A percentile compares a stretch with the other conserved stretches of the same genome.
Evolutionary conservation across 2,113 vertebrate genomes (phyloP).

Genomic region (Opisthocomus hoazin): DNA sequence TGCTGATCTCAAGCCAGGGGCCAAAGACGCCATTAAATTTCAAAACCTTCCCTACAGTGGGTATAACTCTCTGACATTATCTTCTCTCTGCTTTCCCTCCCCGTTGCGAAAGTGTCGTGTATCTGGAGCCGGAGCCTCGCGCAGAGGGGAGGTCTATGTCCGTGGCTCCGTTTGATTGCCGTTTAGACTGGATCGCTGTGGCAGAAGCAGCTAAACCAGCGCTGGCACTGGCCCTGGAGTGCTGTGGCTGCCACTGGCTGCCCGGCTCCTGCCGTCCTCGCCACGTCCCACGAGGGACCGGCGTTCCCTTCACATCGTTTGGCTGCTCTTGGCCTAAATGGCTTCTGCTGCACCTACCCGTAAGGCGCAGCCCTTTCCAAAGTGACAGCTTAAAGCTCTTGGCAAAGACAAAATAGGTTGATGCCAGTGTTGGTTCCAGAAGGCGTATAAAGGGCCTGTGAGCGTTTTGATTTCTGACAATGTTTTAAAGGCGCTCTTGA

Average conservation of each 20-base stretch:
- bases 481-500: neutral
- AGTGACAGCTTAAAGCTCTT: neutral
- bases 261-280: rapidly evolving
- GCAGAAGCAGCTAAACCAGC: neutral
- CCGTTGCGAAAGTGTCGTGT: rapidly evolving
- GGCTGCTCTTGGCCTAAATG: rapidly evolving
- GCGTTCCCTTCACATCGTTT: rapidly evolving
- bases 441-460: rapidly evolving
- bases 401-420: neutral
- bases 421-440: neutral
- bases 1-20: neutral
- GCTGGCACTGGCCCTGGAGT: rapidly evolving
- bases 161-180: neutral
- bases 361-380: neutral
- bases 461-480: neutral
- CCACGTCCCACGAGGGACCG: neutral
- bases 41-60: neutral
- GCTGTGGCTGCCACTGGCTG: neutral
- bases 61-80: no score
- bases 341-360: neutral
- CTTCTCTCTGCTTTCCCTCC: neutral
- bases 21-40: neutral
- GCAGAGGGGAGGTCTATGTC: neutral
- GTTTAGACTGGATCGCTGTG: neutral
- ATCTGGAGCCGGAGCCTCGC: neutral